Evolutionary conservation across 2,113 vertebrate species (phyloP).

Genomic region (Lathamus discolor): DNA sequence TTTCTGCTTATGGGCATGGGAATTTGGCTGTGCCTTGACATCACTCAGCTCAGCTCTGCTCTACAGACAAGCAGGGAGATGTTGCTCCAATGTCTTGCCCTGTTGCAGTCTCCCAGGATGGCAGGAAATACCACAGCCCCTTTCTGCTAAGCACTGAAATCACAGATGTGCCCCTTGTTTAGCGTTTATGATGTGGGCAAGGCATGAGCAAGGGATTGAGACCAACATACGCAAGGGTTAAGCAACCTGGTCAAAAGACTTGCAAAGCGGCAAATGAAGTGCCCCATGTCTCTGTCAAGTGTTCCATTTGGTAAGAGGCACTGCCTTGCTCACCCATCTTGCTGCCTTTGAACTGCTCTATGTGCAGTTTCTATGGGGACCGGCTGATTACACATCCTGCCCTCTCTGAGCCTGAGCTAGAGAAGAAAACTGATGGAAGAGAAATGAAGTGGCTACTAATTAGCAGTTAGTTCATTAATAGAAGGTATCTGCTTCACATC

Average conservation of each 20-base stretch:
- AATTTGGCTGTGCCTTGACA: background rate
- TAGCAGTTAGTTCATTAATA: conserved; percentile 27
- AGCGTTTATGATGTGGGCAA: no score
- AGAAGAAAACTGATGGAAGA: background rate
- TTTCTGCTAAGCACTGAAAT: background rate
- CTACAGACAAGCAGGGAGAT: background rate
- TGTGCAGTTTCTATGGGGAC: background rate
- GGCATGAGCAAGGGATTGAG: background rate
- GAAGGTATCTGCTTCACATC: conserved; percentile 14
- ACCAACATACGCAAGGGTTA: background rate
- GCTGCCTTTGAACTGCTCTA: background rate
- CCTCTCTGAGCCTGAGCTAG: background rate
- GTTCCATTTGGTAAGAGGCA: background rate
- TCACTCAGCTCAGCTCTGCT: background rate
- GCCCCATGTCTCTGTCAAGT: background rate
- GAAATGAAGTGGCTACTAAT: background rate
- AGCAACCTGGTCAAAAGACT: background rate
- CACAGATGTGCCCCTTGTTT: background rate
- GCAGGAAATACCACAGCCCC: background rate
- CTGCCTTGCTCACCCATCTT: background rate
- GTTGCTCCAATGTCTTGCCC: background rate
- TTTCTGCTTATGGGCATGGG: background rate
- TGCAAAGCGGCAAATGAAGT: background rate
- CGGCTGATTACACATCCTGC: background rate
- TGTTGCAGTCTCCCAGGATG: background rate